Conservation (phyloP, 2,113 vertebrate genomes). For the Mobula birostris region DNA sequence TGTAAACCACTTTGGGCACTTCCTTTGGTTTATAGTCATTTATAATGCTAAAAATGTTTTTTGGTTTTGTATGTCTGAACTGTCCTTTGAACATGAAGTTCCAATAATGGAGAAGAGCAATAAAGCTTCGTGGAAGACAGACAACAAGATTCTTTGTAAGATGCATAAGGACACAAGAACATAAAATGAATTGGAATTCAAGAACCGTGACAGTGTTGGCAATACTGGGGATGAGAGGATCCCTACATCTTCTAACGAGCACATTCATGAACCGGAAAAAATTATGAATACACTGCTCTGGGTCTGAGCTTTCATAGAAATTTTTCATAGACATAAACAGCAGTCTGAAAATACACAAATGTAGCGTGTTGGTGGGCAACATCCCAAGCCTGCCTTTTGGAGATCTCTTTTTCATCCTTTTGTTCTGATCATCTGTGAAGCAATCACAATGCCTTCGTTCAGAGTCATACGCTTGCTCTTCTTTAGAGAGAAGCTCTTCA, state of each 20-base stretch:
- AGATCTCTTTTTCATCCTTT: constrained; percentile 45
- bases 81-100: constrained; percentile 58
- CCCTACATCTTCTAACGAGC: constrained; percentile 53
- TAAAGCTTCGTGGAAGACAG: constrained; percentile 64
- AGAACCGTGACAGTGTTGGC: constrained; percentile 58
- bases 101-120: constrained; percentile 63
- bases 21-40: constrained; percentile 63
- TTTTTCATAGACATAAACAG: constrained; percentile 58
- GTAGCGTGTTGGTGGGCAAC: constrained; percentile 54
- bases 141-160: constrained; percentile 51
- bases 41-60: constrained; percentile 55
- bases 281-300: constrained; percentile 53
- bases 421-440: not conserved
- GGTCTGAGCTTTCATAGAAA: constrained; percentile 55
- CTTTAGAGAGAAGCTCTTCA: constrained; percentile 53
- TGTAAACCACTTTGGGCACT: constrained; percentile 40
- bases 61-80: constrained; percentile 42
- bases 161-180: constrained; percentile 55
- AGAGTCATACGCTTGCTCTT: constrained; percentile 55
- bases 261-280: constrained; percentile 70
- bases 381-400: constrained; percentile 60
- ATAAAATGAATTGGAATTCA: constrained; percentile 64
- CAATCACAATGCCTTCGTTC: constrained; percentile 46
- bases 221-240: constrained; percentile 57
- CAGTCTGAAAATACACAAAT: constrained; percentile 65